Conservation (phyloP, 2,797 vertebrate genomes). For the Intellagama lesueurii region DNA sequence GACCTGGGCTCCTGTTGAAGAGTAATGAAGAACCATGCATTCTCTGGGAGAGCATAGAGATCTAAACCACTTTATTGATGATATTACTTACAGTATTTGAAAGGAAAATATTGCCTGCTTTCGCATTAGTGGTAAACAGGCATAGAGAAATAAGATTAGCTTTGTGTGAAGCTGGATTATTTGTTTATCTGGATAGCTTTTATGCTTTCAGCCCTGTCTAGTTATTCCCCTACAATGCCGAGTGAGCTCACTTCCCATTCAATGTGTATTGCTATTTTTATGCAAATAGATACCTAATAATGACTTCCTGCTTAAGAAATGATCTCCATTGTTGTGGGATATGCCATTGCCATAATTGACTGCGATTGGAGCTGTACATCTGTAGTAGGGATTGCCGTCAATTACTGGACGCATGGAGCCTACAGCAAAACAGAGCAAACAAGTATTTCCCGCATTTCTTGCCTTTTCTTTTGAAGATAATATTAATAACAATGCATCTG, state of each 20-base stretch:
- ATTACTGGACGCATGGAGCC: constrained; percentile 23
- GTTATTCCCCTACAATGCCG: constrained; percentile 16
- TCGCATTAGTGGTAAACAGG: constrained; percentile 6
- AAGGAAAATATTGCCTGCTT: neutral
- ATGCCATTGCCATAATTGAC: constrained; percentile 41
- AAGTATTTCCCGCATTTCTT: constrained; percentile 24
- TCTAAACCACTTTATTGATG: constrained; percentile 7
- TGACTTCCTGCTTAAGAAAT: constrained; percentile 58
- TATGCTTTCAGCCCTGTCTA: constrained; percentile 26
- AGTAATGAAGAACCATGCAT: neutral
- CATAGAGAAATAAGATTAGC: constrained; percentile 22
- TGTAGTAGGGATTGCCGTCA: constrained; percentile 41
- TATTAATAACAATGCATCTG: constrained; percentile 15
- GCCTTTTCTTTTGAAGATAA: constrained; percentile 16
- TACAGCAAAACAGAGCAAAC: constrained; percentile 15
- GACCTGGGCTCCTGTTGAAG: neutral
- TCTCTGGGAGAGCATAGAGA: neutral
- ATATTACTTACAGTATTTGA: neutral
- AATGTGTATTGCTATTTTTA: constrained; percentile 54
- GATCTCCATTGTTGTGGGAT: constrained; percentile 40
- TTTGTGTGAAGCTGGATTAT: constrained; percentile 37
- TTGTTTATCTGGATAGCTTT: constrained; percentile 29
- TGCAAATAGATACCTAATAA: constrained; percentile 67
- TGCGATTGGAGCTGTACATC: constrained; percentile 30
- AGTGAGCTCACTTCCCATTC: constrained; percentile 51